Evolutionary conservation across 2,113 vertebrate genomes (phyloP), one percentile per base, ranked within the genome.

Genomic region (Leucosticte australis): DNA sequence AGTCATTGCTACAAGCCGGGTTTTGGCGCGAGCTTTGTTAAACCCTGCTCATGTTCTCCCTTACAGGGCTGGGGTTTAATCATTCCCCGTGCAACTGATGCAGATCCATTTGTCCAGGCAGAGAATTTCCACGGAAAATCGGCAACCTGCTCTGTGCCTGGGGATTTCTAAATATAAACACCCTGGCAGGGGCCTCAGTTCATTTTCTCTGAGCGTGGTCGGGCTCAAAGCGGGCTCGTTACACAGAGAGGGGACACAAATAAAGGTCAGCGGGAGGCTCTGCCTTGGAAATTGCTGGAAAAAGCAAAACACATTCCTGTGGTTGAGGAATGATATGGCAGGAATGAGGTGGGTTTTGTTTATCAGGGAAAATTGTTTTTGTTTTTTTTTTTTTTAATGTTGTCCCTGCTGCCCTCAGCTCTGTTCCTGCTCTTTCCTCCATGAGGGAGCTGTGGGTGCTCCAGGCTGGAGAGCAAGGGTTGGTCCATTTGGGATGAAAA

Each of bases 391-490:
- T 57, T n/a, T 69, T 62, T 60, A 6, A 2, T 0, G 0, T 23
- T 42, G 30, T 35, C 7, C 16, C 13, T 28, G 24, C 15, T 69
- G 30, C 20, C 6, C 6, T 62, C 44, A 39, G 24, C 20, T 53
- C 28, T 53, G 10, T 19, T 31, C 9, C 15, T 2, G 0, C 20
- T 56, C 22, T 1, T 11, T 50, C 4, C 13, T 63, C 42, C 2
- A 0, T 13, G 15, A 46, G 15, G 60, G n/a, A 57, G 19, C 4
- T 49, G 19, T 11, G n/a, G 39, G 31, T 59, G 18, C 9, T 57
- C 67, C 0, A 0, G 35, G 5, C 19, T 33, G 28, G 24, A 63
- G 39, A 47, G 15, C 14, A 31, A n/a, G 9, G 1, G 4, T 10
- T 60, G 35, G 18, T 24, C 49, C 20, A 2, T 5, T 0, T 2